Evolutionary conservation across 2,113 vertebrate genomes (phyloP), one percentile per base, ranked within the genome.

Genomic region (Poeciliopsis turrubarensis): DNA sequence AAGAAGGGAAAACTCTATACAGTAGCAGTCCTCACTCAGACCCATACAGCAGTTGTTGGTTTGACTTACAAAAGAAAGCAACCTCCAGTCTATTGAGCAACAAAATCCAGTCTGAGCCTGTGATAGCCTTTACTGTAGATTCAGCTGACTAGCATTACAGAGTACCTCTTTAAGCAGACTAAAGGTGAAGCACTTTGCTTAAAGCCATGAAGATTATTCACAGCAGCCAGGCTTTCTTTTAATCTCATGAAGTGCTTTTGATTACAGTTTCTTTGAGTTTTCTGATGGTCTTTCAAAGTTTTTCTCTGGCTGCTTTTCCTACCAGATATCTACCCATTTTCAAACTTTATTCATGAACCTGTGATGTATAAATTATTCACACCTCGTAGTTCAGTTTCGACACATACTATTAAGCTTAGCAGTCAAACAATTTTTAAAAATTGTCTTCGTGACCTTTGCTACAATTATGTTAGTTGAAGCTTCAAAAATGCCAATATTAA

Each of bases 71-170:
- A 71, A 86, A 15, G 7, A 73, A 47, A 67, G 27, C 76, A 73
- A 85, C 75, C 74, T 63, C 31, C 27, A 63, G 61, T 66, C 74
- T 80, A 65, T 82, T 78, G 61, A 84, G 72, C 84, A 78, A 82
- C 70, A 76, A 72, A 87, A 78, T 72, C 77, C 67, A 78, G 61
- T 31, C 72, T 84, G 62, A 78, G 70, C 68, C 30, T 47, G 60
- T 47, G 65, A 54, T 30, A 60, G 41, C 76, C 34, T 27, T 64
- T 60, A 26, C 31, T 72, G 60, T 75, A 84, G 69, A 87, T 63
- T 75, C 22, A 81, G 74, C 72, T 64, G 79, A 88, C 75, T 81
- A 68, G 78, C 60, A 76, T 78, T 66, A 80, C 77, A 69, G 39
- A 60, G 72, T 77, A 66, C 65, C 27, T 63, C 71, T 73, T 72